Conservation (phyloP, 2,888 invertebrate genomes). For the Parnassius apollo region DNA sequence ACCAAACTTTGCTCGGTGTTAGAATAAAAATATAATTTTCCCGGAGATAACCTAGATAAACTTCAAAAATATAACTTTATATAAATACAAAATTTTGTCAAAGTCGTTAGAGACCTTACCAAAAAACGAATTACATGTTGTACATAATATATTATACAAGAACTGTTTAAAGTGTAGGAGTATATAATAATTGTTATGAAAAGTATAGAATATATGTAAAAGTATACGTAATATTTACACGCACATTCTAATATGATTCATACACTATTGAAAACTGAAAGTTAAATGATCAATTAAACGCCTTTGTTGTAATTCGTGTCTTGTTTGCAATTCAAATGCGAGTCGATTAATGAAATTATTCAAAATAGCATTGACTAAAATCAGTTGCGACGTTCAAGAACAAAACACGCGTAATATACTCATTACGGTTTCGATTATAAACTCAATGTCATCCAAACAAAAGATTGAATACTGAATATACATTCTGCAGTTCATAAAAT, state of each 20-base stretch:
- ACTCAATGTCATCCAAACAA: constrained; percentile 39
- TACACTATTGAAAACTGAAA: constrained; percentile 1
- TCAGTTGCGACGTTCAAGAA: constrained; percentile 2
- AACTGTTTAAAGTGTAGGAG: no score
- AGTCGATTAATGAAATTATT: constrained; percentile 18
- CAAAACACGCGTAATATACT: constrained; percentile 14
- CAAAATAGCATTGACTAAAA: constrained; percentile 14
- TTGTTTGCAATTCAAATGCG: constrained; percentile 13
- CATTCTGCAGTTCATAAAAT: constrained; percentile 55
- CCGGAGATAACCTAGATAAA: no score
- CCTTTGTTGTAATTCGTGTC: constrained; percentile 13
- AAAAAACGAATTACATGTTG: no score
- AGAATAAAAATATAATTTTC: no score
- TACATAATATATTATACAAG: no score
- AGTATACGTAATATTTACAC: no score
- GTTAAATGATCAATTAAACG: constrained; percentile 12
- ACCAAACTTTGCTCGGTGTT: no score
- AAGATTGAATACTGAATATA: constrained; percentile 44
- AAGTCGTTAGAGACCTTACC: no score
- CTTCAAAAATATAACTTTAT: no score
- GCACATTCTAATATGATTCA: neutral
- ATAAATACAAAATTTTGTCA: no score
- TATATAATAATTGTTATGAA: no score
- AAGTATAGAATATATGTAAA: no score
- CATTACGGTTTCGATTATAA: constrained; percentile 32